Evolutionary conservation across 2,113 vertebrate genomes (phyloP), one percentile per base, ranked within the genome.

Genomic region (Promerops cafer): DNA sequence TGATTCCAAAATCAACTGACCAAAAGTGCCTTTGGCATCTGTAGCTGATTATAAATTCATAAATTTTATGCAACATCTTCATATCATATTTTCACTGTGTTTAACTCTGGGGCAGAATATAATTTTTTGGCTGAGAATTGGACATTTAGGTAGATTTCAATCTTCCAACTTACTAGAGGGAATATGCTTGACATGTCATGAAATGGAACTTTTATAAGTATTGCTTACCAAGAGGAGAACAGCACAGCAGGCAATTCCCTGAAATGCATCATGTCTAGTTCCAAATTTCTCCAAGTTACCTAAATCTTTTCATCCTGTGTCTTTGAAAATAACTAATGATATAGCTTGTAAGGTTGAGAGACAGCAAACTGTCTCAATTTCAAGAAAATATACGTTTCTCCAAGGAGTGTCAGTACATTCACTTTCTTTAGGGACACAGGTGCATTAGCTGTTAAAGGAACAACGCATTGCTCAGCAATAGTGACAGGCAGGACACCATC

Each of bases 301-400:
- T 63, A 83, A 93, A 91, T 54, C 60, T n/a, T 44, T 78, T 65
- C 80, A 72, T 91, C 80, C 57, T 14, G 3, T 75, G 60, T 83
- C 71, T 95, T 91, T 94, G 75, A 90, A 95, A 89, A 89, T 93
- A 86, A 63, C n/a, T 95, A 81, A 81, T 88, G 53, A 65, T 89
- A 59, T 2, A 65, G 17, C 30, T 71, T 79, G 68, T 72, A 59
- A 86, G 79, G 17, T 20, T 94, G 91, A 92, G 66, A 95, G 89
- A 74, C 70, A 83, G 82, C 13, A 57, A 87, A 89, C 64, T 53
- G 84, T 49, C 50, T 96, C 90, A 40, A 45, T 95, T 95, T 83
- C 45, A 89, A 59, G 75, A 78, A 66, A 81, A 74, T 57, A 61
- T 0, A 4, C 57, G 31, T 91, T 95, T 85, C 68, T 91, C 27